Percentiles rank a stretch among this genome's conserved stretches.
phyloP scores from a whole-genome alignment of 2,797 vertebrate genomes.

The Eleutherodactylus coqui region DNA sequence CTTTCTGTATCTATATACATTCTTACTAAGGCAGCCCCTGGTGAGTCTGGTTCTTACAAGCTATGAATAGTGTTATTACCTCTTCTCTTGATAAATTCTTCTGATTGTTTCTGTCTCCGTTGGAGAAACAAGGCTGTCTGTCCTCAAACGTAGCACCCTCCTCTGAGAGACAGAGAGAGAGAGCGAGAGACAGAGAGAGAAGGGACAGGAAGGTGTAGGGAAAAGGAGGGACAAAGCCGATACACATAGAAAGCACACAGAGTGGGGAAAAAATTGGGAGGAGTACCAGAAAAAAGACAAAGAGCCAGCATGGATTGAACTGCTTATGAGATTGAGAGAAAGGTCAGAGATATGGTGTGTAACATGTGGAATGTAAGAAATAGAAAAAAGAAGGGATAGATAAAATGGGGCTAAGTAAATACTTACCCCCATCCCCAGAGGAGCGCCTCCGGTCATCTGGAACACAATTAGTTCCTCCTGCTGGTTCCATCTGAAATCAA shows the following conservation, averaged over 20 bases:
- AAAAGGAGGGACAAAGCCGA: constrained; percentile 35
- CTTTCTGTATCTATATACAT: not conserved
- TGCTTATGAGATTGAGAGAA: constrained; percentile 43
- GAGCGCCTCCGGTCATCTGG: constrained; percentile 56
- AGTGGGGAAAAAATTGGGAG: constrained; percentile 39
- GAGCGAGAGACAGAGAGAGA: constrained; percentile 50
- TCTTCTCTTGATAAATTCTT: constrained; percentile 62
- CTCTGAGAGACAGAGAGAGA: constrained; percentile 64
- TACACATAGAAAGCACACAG: constrained; percentile 47
- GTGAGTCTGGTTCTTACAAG: constrained; percentile 3
- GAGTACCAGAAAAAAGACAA: not conserved
- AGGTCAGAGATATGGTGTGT: constrained; percentile 65
- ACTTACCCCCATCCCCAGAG: constrained; percentile 63
- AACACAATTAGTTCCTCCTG: constrained; percentile 41
- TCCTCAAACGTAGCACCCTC: constrained; percentile 64
- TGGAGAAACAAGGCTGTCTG: constrained; percentile 61
- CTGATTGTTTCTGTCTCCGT: constrained; percentile 61
- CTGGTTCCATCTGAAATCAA: constrained; percentile 52
- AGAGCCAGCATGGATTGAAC: constrained; percentile 41
- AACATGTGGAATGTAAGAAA: constrained; percentile 71
- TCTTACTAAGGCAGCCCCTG: not conserved
- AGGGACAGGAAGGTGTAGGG: constrained; percentile 44
- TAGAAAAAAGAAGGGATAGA: constrained; percentile 63
- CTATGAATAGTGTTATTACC: constrained; percentile 48
- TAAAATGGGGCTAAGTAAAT: constrained; percentile 26